These are phyloP conservation scores for Ganaspis brasiliensis DNA, from an alignment of 2,888 invertebrate species.

Conservation along the genomic window DNA sequence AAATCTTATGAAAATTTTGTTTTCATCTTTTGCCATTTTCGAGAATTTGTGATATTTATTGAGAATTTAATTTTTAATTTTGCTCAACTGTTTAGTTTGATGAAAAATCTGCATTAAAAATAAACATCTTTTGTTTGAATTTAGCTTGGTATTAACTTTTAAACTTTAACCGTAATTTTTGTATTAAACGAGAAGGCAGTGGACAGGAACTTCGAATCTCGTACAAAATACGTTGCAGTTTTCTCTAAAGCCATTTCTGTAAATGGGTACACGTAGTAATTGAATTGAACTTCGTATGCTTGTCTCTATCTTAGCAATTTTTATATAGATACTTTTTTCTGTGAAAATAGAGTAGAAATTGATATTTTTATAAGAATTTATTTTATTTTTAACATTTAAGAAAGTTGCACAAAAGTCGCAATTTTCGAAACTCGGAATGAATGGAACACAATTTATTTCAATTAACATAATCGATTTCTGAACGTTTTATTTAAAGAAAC, in stretches of 20 bases:
- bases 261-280: conserved; percentile 23
- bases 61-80: too few relatives aligned
- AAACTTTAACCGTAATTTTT: conserved; percentile 10
- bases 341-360: background rate
- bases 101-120: too few relatives aligned
- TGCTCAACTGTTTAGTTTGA: too few relatives aligned
- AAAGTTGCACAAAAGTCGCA: background rate
- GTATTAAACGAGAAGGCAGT: conserved; percentile 12
- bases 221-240: conserved; percentile 18
- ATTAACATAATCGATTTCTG: too few relatives aligned
- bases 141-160: background rate
- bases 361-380: background rate
- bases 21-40: too few relatives aligned
- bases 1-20: too few relatives aligned
- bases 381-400: too few relatives aligned
- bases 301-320: conserved; percentile 6
- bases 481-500: too few relatives aligned
- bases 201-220: conserved; percentile 18
- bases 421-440: background rate
- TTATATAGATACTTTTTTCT: conserved; percentile 7
- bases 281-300: conserved; percentile 26
- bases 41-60: too few relatives aligned
- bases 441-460: background rate
- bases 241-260: conserved; percentile 19
- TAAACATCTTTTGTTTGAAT: too few relatives aligned